These are phyloP conservation scores for Melospiza georgiana DNA, from an alignment of 2,113 vertebrate genomes.

Conservation along the genomic window DNA sequence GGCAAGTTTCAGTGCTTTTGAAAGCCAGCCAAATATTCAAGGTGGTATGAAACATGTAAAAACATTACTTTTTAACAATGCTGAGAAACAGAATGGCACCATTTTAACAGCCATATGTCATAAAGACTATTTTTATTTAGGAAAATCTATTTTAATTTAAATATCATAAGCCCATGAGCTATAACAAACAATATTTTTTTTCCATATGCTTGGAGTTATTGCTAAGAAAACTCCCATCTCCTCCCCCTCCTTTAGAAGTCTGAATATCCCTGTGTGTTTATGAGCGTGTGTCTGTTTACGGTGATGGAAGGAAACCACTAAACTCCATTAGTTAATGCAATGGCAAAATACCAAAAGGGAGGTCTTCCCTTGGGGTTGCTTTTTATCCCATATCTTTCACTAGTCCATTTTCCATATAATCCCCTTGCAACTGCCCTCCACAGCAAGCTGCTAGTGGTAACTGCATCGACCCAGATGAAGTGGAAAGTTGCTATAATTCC, in stretches of 20 bases:
- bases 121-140: constrained; percentile 82
- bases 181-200: constrained; percentile 75
- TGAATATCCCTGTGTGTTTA: background rate
- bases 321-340: constrained; percentile 33
- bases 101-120: constrained; percentile 72
- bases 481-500: constrained; percentile 56
- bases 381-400: constrained; percentile 12
- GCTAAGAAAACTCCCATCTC: constrained; percentile 61
- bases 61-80: constrained; percentile 74
- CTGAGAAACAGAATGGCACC: constrained; percentile 65
- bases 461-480: background rate
- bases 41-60: constrained; percentile 67
- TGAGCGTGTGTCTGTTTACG: background rate
- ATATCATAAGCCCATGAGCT: constrained; percentile 79
- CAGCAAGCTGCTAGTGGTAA: background rate
- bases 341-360: constrained; percentile 28
- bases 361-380: background rate
- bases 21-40: constrained; percentile 55
- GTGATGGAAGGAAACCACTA: constrained; percentile 35
- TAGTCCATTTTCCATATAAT: constrained; percentile 4
- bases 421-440: background rate
- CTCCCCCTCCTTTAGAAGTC: constrained; percentile 46
- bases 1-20: background rate
- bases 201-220: constrained; percentile 78
- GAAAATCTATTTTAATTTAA: constrained; percentile 84